These are phyloP conservation scores for Odontomachus brunneus DNA, from an alignment of 1,140 invertebrate genomes.

Conservation along the genomic window DNA sequence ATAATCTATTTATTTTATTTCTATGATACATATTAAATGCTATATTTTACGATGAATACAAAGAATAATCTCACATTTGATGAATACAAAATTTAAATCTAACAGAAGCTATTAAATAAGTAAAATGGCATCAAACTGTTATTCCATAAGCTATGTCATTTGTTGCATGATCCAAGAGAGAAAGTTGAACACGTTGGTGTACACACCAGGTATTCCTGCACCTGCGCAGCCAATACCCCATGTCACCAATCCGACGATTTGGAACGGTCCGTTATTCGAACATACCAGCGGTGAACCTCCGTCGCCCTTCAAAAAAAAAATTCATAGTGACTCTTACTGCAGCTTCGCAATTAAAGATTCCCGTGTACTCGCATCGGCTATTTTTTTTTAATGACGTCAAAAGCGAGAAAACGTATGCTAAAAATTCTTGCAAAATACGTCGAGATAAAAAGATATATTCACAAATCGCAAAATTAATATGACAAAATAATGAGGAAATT, in stretches of 20 bases:
- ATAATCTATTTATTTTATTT: not conserved
- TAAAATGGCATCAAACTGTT: not conserved
- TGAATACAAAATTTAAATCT: not conserved
- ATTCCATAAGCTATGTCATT: constrained; percentile 2
- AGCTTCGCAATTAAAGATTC: not conserved
- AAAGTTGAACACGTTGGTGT: constrained; percentile 88
- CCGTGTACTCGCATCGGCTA: too few species aligned
- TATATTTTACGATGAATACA: not conserved
- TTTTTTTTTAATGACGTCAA: too few species aligned
- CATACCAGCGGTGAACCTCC: constrained; percentile 92
- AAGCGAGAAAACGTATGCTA: too few species aligned
- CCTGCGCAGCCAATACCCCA: constrained; percentile 91
- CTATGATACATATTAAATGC: too few species aligned
- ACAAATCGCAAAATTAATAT: too few species aligned
- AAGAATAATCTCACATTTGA: not conserved
- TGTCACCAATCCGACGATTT: constrained; percentile 90
- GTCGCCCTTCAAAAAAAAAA: constrained; percentile 87
- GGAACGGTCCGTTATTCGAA: constrained; percentile 85
- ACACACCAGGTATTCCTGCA: constrained; percentile 88
- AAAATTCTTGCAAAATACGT: too few species aligned
- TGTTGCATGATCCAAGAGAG: constrained; percentile 87
- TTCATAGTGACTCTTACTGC: not conserved
- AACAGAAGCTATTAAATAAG: not conserved
- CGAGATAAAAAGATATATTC: too few species aligned
- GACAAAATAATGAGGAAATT: too few species aligned